Evolutionary conservation across 1,140 invertebrate species (phyloP).

Genomic region (Solenopsis invicta): DNA sequence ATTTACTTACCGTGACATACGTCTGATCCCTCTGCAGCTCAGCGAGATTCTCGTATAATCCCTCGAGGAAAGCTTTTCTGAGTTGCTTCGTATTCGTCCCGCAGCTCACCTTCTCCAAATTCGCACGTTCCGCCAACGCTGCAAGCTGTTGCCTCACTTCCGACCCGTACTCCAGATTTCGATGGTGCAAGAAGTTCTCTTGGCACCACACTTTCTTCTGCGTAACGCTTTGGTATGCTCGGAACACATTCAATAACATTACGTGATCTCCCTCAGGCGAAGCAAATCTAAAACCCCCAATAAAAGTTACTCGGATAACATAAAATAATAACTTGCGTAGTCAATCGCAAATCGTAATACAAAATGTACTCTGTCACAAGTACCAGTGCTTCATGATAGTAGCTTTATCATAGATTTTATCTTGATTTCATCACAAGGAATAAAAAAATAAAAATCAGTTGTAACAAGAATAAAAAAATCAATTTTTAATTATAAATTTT

Average conservation of each 20-base stretch:
- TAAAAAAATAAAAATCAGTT: no score
- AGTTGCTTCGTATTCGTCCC: conserved; percentile 91
- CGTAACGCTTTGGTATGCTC: conserved; percentile 91
- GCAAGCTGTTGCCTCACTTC: conserved; percentile 94
- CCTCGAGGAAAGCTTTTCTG: conserved; percentile 93
- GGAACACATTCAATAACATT: conserved; percentile 96
- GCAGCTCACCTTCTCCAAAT: conserved; percentile 91
- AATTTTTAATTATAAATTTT: no score
- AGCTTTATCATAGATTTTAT: neutral
- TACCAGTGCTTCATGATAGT: neutral
- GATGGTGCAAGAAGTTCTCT: conserved; percentile 95
- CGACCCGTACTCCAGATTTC: conserved; percentile 94
- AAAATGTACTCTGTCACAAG: neutral
- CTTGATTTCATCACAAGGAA: neutral
- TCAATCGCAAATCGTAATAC: neutral
- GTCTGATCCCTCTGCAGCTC: conserved; percentile 92
- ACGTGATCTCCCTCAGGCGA: conserved; percentile 97
- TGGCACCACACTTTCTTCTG: conserved; percentile 96
- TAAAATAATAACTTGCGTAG: conserved; percentile 29
- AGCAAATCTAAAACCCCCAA: conserved; percentile 91
- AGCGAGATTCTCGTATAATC: conserved; percentile 96
- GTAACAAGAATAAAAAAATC: no score
- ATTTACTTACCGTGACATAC: conserved; percentile 90
- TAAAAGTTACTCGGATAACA: neutral
- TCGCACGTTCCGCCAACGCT: conserved; percentile 91